Conservation (phyloP, 64 coral and sea anemone species). For the Trachythela sp. region DNA sequence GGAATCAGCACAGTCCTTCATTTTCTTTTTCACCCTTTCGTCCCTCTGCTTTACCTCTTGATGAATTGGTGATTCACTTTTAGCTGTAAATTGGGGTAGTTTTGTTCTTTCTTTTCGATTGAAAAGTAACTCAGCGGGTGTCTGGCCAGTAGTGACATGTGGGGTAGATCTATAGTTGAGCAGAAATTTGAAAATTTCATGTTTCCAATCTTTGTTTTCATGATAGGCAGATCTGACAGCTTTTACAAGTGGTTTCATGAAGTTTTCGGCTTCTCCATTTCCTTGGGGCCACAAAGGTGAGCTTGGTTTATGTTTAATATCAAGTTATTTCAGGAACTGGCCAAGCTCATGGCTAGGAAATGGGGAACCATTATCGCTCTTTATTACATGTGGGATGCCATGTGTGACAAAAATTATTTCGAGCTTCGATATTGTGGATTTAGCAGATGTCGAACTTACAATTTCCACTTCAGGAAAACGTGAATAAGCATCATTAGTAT, state of each 20-base stretch:
- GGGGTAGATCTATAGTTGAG: neutral
- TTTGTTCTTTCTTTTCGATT: neutral
- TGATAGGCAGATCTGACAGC: neutral
- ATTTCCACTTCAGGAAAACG: no score
- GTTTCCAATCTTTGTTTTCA: neutral
- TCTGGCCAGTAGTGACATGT: neutral
- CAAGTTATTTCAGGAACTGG: neutral
- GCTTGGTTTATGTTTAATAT: neutral
- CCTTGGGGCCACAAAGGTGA: slow-evolving; percentile 23
- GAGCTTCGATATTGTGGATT: neutral
- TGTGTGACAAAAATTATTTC: neutral
- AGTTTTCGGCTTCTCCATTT: slow-evolving; percentile 29
- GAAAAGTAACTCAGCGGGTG: neutral
- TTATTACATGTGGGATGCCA: slow-evolving; percentile 14
- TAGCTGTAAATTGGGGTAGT: neutral
- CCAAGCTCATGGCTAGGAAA: neutral
- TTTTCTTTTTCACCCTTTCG: neutral
- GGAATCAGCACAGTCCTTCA: neutral
- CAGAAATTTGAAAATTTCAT: neutral
- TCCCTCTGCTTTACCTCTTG: neutral
- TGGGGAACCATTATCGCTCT: slow-evolving; percentile 14
- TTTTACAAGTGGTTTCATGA: slow-evolving; percentile 25
- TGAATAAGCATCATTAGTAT: no score
- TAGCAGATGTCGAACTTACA: no score
- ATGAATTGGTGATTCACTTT: neutral